Conservation (phyloP, 92 coral and sea anemone species). For the Diadumene lineata region DNA sequence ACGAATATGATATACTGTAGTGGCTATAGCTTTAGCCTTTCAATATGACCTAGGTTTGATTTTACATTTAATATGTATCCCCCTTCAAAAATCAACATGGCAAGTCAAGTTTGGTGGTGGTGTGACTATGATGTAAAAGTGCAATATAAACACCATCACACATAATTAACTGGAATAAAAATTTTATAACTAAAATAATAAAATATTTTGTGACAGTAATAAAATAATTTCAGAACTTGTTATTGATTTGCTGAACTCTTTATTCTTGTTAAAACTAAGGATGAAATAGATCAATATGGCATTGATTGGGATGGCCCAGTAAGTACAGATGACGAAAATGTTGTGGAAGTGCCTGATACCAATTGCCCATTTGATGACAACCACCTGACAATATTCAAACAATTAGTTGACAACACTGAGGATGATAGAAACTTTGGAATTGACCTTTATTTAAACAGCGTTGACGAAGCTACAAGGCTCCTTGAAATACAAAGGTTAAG, state of each 20-base stretch:
- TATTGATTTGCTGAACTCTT: conserved; percentile 11
- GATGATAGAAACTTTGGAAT: conserved; percentile 63
- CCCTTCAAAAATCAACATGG: not conserved
- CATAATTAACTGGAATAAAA: not conserved
- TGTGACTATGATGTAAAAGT: too few relatives aligned
- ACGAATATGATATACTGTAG: not conserved
- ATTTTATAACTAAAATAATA: too few relatives aligned
- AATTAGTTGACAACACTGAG: conserved; percentile 22
- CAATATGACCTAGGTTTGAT: too few relatives aligned
- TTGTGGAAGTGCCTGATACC: conserved; percentile 59
- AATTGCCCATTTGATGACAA: conserved; percentile 43
- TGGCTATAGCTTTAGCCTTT: too few relatives aligned
- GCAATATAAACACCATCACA: not conserved
- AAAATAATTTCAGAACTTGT: not conserved
- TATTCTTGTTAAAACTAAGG: conserved; percentile 15
- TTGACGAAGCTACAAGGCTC: not conserved
- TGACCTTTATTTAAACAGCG: not conserved
- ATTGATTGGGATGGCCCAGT: conserved; percentile 66
- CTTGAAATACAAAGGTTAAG: not conserved
- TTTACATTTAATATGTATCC: too few relatives aligned
- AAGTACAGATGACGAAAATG: conserved; percentile 40
- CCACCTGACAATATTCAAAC: conserved; percentile 25
- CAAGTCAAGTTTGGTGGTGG: not conserved
- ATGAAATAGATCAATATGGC: conserved; percentile 54
- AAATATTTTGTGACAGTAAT: not conserved